A percentile compares a stretch with the other conserved stretches of the same genome.
Evolutionary conservation across 2,888 invertebrate genomes (phyloP).

Genomic region (Tipula vernalis): DNA sequence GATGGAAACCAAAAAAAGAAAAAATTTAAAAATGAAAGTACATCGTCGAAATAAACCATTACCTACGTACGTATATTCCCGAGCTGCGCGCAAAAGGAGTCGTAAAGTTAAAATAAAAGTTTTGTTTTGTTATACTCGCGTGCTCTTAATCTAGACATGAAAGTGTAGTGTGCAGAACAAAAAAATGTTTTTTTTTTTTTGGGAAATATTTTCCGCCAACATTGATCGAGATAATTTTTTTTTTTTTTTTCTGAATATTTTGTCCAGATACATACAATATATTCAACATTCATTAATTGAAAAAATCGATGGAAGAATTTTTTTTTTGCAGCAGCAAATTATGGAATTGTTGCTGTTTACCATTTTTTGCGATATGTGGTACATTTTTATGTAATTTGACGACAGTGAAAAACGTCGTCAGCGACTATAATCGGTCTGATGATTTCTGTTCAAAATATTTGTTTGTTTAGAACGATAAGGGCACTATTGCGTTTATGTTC

Average conservation of each 20-base stretch:
- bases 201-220: not conserved
- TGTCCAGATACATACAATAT: not conserved
- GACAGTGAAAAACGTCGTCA: not conserved
- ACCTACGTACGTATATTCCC: not conserved
- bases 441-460: not conserved
- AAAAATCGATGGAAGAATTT: not conserved
- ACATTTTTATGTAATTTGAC: not conserved
- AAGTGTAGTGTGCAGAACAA: not conserved
- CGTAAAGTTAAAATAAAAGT: not conserved
- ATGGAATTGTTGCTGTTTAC: not conserved
- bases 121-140: not conserved
- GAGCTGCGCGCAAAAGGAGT: not conserved
- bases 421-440: not conserved
- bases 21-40: not conserved
- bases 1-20: not conserved
- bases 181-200: not conserved
- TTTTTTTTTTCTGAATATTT: not conserved
- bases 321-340: not conserved
- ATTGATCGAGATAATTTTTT: not conserved
- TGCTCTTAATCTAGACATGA: not conserved
- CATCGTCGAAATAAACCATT: not conserved
- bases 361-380: not conserved
- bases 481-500: not conserved
- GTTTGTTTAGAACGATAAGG: not conserved
- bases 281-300: not conserved